phyloP scores from a whole-genome alignment of 2,888 invertebrate species.

The Caradrina clavipalpis region DNA sequence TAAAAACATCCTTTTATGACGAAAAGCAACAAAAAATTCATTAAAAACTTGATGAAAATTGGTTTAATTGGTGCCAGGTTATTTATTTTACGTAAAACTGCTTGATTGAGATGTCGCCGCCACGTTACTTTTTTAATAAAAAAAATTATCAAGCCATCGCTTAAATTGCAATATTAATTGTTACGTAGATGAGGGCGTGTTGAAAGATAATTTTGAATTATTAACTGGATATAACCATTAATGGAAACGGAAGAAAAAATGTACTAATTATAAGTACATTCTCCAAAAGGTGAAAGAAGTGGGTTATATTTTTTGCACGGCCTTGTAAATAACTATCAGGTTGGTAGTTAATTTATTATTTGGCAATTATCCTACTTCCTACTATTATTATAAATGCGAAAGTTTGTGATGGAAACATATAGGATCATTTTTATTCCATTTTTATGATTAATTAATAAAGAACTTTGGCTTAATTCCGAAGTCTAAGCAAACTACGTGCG shows the following conservation, averaged over 20 bases:
- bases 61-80: slow-evolving; percentile 72
- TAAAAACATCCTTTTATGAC: slow-evolving; percentile 70
- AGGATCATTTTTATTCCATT: too few relatives aligned
- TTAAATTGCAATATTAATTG: slow-evolving; percentile 56
- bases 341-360: background rate
- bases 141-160: slow-evolving; percentile 46
- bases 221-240: slow-evolving; percentile 33
- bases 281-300: slow-evolving; percentile 1
- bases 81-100: slow-evolving; percentile 64
- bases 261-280: background rate
- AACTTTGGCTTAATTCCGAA: too few relatives aligned
- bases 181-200: slow-evolving; percentile 32
- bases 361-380: background rate
- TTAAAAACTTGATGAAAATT: slow-evolving; percentile 66
- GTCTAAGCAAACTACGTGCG: too few relatives aligned
- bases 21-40: slow-evolving; percentile 61
- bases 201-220: slow-evolving; percentile 35
- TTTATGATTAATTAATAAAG: too few relatives aligned
- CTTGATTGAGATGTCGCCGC: slow-evolving; percentile 71
- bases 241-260: slow-evolving; percentile 5
- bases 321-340: background rate
- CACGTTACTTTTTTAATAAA: slow-evolving; percentile 34
- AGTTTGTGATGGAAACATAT: too few relatives aligned
- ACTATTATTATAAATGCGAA: too few relatives aligned
- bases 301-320: slow-evolving; percentile 21